Evolutionary conservation across 2,797 vertebrate genomes (phyloP), one percentile per base, ranked within the genome.

Genomic region (Silurus lanzhouensis): DNA sequence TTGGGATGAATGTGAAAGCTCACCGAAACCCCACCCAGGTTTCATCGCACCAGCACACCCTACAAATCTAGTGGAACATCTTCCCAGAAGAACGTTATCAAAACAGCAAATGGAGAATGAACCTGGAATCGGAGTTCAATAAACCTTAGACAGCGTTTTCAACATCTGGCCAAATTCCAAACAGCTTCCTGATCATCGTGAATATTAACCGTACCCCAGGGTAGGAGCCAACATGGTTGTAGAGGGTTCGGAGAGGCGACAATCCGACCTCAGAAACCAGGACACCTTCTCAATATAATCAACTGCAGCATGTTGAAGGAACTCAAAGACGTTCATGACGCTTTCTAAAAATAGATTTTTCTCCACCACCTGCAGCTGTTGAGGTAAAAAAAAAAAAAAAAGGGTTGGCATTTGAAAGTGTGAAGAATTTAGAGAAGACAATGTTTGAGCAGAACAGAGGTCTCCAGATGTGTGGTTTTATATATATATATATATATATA

Each of bases 391-490:
- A 38, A 38, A 38, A 38, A 38, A 38, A 38, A 38, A 2, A 38
- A 60, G 7, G 75, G 38, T 60, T 79, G 75, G 27, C 10, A 22
- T 38, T 63, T n/a, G 15, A 61, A 63, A 8, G 31, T 63, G 20
- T 46, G 31, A 78, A 63, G 58, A 63, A 38, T 78, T 44, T 63
- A 63, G 22, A 79, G 77, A 25, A 63, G 31, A 46, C 58, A n/a
- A 8, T 46, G 22, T 63, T 46, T 79, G 48, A 52, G n/a, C 57
- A 78, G 20, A 14, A 44, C 31, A 46, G 76, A 78, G 27, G 76
- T 61, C 27, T 78, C 57, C 76, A 78, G 76, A 61, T 78, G 57
- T 78, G 76, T 78, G 19, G 74, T 38, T 38, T 1, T 60, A 10
- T 19, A 19, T 15, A 17, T 60, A 5, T 60, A 12, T 25, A 6